Conservation (phyloP, 2,888 invertebrate genomes). For the Azorinus chamasolen region DNA sequence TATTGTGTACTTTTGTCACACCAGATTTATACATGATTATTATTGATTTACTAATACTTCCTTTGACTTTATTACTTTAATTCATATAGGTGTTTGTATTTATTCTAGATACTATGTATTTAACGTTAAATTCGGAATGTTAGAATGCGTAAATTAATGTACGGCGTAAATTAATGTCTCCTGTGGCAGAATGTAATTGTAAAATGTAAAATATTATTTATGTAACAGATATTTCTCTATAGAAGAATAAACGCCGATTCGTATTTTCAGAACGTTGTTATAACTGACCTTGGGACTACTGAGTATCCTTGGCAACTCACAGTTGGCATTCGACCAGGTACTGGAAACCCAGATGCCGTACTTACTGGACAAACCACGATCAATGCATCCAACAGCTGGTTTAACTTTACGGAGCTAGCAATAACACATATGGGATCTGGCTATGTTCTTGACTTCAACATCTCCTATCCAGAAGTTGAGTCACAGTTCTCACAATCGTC, state of each 20-base stretch:
- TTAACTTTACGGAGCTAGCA: conserved; percentile 81
- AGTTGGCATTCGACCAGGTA: conserved; percentile 69
- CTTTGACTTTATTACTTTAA: too few species aligned
- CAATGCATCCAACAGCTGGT: conserved; percentile 77
- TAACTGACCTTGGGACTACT: conserved; percentile 67
- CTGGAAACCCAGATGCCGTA: conserved; percentile 67
- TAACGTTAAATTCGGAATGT: too few species aligned
- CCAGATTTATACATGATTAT: too few species aligned
- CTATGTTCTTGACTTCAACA: conserved; percentile 75
- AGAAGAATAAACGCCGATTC: too few species aligned
- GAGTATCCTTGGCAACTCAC: conserved; percentile 78
- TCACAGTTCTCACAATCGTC: conserved; percentile 67
- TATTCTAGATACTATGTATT: too few species aligned
- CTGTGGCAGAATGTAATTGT: too few species aligned
- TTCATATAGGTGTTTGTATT: too few species aligned
- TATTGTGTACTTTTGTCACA: too few species aligned
- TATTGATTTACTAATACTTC: too few species aligned
- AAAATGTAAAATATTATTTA: neutral
- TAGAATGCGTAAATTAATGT: too few species aligned
- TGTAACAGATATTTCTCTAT: too few species aligned
- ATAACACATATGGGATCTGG: conserved; percentile 76
- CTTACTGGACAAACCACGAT: conserved; percentile 73
- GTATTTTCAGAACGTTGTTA: conserved; percentile 37
- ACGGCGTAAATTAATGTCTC: too few species aligned
- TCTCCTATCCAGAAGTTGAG: conserved; percentile 69